Conservation (phyloP, 1,140 invertebrate genomes). For the Drosophila takahashii region DNA sequence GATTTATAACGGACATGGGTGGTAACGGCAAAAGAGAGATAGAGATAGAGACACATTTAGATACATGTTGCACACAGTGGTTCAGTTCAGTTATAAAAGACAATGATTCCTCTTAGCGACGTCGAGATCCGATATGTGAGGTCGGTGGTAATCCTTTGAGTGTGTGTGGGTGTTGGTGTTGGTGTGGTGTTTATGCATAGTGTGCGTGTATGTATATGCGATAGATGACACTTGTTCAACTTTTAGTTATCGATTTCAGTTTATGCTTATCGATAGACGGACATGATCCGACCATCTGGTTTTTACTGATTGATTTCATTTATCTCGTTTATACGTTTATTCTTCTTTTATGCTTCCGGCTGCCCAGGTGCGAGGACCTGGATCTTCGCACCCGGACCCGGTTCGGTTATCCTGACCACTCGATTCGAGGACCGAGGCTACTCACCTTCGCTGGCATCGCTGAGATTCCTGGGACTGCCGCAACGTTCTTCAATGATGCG, state of each 20-base stretch:
- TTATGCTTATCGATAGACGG: constrained; percentile 16
- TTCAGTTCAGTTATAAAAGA: constrained; percentile 11
- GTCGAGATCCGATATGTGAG: constrained; percentile 33
- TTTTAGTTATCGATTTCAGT: constrained; percentile 52
- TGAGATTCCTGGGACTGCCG: constrained; percentile 94
- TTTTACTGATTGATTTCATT: constrained; percentile 39
- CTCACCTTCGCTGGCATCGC: constrained; percentile 96
- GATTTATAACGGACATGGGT: constrained; percentile 18
- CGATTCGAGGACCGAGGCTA: constrained; percentile 53
- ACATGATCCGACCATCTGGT: neutral
- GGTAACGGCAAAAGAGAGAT: constrained; percentile 39
- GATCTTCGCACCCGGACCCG: neutral
- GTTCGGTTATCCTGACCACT: neutral
- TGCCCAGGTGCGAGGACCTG: constrained; percentile 6
- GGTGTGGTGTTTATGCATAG: constrained; percentile 2
- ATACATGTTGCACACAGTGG: constrained; percentile 37
- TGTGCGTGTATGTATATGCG: constrained; percentile 41
- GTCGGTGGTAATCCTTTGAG: constrained; percentile 26
- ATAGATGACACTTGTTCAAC: constrained; percentile 66
- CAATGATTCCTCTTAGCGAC: constrained; percentile 26
- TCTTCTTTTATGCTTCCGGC: constrained; percentile 8
- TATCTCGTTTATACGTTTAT: constrained; percentile 18
- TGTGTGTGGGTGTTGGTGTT: constrained; percentile 11
- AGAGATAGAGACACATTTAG: constrained; percentile 50
- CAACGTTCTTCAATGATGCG: constrained; percentile 98